phyloP scores from a whole-genome alignment of 1,140 invertebrate genomes.

The Telenomus remus region DNA sequence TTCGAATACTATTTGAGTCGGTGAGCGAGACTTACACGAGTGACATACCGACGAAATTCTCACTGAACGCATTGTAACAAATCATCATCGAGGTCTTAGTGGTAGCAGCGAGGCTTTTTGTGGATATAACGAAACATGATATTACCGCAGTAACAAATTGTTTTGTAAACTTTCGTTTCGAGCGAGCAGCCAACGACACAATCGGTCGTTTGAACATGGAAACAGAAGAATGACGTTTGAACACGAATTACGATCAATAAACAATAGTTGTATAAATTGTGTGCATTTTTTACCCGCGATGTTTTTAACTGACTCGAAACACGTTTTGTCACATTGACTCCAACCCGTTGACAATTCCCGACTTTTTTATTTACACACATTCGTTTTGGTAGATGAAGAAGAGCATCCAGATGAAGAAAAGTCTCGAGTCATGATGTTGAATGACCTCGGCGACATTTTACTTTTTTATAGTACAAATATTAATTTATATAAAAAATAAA shows the following conservation, averaged over 20 bases:
- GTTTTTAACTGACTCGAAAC: too few species aligned
- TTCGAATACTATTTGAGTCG: slow-evolving; percentile 53
- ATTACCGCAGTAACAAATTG: slow-evolving; percentile 17
- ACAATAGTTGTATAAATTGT: slow-evolving; percentile 33
- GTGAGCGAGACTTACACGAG: slow-evolving; percentile 47
- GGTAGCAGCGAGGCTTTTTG: slow-evolving; percentile 59
- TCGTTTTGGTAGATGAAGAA: slow-evolving; percentile 21
- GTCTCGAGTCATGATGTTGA: slow-evolving; percentile 54
- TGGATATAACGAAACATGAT: slow-evolving; percentile 31
- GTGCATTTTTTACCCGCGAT: slow-evolving; percentile 37
- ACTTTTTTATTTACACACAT: slow-evolving; percentile 14
- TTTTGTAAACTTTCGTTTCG: slow-evolving; percentile 17
- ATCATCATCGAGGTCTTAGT: slow-evolving; percentile 64
- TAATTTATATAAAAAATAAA: slow-evolving; percentile 73
- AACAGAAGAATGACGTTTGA: not conserved
- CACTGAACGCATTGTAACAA: slow-evolving; percentile 67
- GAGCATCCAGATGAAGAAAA: slow-evolving; percentile 41
- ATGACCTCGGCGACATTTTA: slow-evolving; percentile 60
- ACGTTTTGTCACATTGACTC: too few species aligned
- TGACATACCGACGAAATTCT: slow-evolving; percentile 63
- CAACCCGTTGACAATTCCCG: slow-evolving; percentile 6
- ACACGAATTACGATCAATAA: slow-evolving; percentile 20
- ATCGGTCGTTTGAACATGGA: slow-evolving; percentile 1
- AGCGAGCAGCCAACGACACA: not conserved
- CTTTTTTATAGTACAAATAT: slow-evolving; percentile 74